Evolutionary conservation across 2,797 vertebrate species (phyloP).

Genomic region (Anguilla marmorata): DNA sequence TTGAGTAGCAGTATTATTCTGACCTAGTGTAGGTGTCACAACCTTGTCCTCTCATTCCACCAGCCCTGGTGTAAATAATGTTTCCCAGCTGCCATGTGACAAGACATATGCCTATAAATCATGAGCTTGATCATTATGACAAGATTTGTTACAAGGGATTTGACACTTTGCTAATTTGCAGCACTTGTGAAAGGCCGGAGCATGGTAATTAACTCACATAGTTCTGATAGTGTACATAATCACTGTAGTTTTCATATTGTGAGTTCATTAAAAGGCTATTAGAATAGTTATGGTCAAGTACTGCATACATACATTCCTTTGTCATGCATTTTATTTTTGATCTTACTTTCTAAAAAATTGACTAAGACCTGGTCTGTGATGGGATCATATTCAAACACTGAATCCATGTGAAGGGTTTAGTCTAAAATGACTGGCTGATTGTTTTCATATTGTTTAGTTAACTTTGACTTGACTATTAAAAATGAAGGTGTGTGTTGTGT

Average conservation of each 20-base stretch:
- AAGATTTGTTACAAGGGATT: conserved; percentile 73
- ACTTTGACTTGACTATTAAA: too few species aligned
- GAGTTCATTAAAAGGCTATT: conserved; percentile 1
- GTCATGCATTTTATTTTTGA: background rate
- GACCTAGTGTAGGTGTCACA: conserved; percentile 81
- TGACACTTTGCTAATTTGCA: conserved; percentile 69
- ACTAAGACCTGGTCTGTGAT: background rate
- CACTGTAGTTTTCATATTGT: background rate
- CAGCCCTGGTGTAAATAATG: conserved; percentile 69
- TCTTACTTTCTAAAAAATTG: background rate
- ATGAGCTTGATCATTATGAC: conserved; percentile 65
- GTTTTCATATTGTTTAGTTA: too few species aligned
- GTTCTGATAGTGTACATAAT: conserved; percentile 35
- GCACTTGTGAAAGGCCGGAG: conserved; percentile 53
- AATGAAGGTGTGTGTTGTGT: too few species aligned
- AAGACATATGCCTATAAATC: conserved; percentile 75
- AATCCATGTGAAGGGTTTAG: background rate
- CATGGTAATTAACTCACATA: conserved; percentile 40
- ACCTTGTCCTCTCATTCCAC: conserved; percentile 70
- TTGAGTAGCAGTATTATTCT: conserved; percentile 72
- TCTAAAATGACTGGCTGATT: too few species aligned
- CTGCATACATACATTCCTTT: background rate
- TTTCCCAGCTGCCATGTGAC: conserved; percentile 67
- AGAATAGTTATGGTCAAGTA: background rate
- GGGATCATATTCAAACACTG: background rate